Evolutionary conservation across 2,113 vertebrate species (phyloP).

Genomic region (Ahaetulla prasina): DNA sequence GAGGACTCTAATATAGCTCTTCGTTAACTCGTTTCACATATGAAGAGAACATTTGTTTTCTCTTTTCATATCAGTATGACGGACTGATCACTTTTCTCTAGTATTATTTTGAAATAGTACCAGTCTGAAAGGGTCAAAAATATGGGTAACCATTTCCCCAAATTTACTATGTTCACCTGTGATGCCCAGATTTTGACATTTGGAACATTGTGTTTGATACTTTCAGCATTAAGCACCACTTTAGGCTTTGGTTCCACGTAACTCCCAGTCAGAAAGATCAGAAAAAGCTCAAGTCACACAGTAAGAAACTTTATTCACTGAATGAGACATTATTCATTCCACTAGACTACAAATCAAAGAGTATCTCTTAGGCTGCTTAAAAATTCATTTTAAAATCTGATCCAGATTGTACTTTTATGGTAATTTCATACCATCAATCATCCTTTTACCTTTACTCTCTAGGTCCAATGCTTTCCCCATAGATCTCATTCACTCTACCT

Average conservation of each 20-base stretch:
- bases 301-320: conserved; percentile 92
- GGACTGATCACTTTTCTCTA: conserved; percentile 10
- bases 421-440: conserved; percentile 96
- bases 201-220: conserved; percentile 78
- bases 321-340: conserved; percentile 97
- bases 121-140: conserved; percentile 13
- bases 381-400: conserved; percentile 99
- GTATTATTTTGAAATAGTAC: not conserved
- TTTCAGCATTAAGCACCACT: conserved; percentile 76
- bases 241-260: conserved; percentile 78
- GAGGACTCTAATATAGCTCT: not conserved
- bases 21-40: conserved; percentile 4
- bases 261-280: conserved; percentile 83
- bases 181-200: conserved; percentile 69
- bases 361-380: conserved; percentile 99
- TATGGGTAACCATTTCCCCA: conserved; percentile 39
- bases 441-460: conserved; percentile 94
- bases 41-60: not conserved
- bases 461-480: conserved; percentile 89
- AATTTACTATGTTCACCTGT: conserved; percentile 74
- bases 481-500: conserved; percentile 89
- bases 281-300: conserved; percentile 80
- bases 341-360: conserved; percentile 98
- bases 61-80: not conserved
- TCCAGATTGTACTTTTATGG: conserved; percentile 99